Percentiles rank a stretch among this genome's conserved stretches.
phyloP scores from a whole-genome alignment of 2,888 invertebrate genomes.

The Synergus itoensis region DNA sequence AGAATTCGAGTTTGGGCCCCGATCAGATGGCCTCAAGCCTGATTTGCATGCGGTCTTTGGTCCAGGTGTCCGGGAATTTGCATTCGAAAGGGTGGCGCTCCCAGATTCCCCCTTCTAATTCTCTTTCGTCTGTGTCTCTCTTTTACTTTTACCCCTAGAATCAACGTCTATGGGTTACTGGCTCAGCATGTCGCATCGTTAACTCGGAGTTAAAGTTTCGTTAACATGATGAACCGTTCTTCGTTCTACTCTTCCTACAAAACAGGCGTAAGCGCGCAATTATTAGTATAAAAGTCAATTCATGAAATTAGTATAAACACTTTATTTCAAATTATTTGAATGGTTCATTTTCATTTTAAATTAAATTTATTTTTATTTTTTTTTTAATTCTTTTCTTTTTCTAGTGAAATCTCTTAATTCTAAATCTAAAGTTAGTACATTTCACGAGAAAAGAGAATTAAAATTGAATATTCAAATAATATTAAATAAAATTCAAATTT shows the following conservation, averaged over 20 bases:
- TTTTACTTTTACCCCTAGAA: conserved; percentile 52
- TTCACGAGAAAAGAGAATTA: no score
- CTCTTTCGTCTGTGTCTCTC: conserved; percentile 47
- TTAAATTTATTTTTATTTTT: no score
- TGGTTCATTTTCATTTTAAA: no score
- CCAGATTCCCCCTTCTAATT: conserved; percentile 61
- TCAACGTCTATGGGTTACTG: conserved; percentile 72
- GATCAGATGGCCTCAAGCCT: conserved; percentile 68
- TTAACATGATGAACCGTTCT: conserved; percentile 42
- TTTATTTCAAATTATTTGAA: no score
- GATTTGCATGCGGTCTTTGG: conserved; percentile 76
- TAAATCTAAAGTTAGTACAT: no score
- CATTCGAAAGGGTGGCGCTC: conserved; percentile 76
- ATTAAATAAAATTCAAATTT: no score
- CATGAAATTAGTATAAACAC: no score
- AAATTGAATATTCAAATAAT: no score
- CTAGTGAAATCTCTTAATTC: no score
- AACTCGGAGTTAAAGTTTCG: conserved; percentile 48
- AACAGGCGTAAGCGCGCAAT: neutral
- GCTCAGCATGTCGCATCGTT: conserved; percentile 73
- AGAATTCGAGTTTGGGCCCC: conserved; percentile 53
- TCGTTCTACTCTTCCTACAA: neutral
- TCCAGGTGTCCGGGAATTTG: conserved; percentile 77
- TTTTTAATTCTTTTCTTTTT: no score
- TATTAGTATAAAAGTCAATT: neutral